These are phyloP conservation scores for Staurois parvus DNA, from an alignment of 2,797 vertebrate species.

Conservation along the genomic window DNA sequence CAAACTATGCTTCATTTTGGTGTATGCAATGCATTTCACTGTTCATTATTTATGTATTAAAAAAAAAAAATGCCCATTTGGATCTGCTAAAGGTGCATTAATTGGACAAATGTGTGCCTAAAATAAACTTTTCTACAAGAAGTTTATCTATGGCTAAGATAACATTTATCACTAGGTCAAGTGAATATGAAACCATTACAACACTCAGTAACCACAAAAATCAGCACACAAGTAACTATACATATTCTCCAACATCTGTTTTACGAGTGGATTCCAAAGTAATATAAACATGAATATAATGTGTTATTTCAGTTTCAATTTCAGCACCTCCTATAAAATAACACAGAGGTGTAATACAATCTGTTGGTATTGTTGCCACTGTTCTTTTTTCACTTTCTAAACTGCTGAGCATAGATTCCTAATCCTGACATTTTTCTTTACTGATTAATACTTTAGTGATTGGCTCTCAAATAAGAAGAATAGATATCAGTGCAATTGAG, in stretches of 20 bases:
- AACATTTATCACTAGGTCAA: slow-evolving; percentile 57
- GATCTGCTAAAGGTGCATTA: slow-evolving; percentile 35
- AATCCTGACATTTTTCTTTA: slow-evolving; percentile 40
- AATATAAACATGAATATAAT: slow-evolving; percentile 61
- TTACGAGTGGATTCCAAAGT: slow-evolving; percentile 45
- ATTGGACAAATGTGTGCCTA: slow-evolving; percentile 47
- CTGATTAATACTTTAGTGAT: slow-evolving; percentile 9
- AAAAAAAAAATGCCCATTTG: slow-evolving; percentile 34
- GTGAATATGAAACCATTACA: slow-evolving; percentile 50
- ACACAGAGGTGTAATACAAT: slow-evolving; percentile 58
- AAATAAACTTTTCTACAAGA: slow-evolving; percentile 44
- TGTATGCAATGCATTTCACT: background rate
- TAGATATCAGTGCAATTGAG: background rate
- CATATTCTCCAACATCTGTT: slow-evolving; percentile 56
- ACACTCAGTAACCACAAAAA: slow-evolving; percentile 36
- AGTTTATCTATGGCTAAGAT: slow-evolving; percentile 58
- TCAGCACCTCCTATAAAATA: slow-evolving; percentile 58
- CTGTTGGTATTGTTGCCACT: slow-evolving; percentile 36
- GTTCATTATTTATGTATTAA: slow-evolving; percentile 17
- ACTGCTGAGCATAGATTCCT: slow-evolving; percentile 3
- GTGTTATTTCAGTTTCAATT: slow-evolving; percentile 61
- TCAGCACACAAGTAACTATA: slow-evolving; percentile 41
- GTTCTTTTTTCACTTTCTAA: slow-evolving; percentile 56
- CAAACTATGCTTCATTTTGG: background rate
- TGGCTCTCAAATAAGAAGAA: background rate